phyloP scores from a whole-genome alignment of 2,113 vertebrate species.

The Oriolus oriolus region DNA sequence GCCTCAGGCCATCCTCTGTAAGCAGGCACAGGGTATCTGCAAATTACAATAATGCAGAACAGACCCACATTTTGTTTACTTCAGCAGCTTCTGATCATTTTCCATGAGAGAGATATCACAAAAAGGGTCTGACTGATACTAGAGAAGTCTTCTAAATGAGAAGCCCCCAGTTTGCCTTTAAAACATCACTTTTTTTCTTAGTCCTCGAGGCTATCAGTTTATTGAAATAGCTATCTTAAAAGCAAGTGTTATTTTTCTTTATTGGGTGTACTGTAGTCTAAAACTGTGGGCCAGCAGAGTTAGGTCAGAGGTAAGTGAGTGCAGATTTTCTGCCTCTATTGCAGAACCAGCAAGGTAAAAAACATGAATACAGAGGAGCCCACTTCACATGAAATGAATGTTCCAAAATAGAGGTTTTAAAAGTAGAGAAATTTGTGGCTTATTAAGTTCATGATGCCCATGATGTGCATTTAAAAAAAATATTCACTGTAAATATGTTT shows the following conservation, averaged over 20 bases:
- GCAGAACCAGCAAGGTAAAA: neutral
- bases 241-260: neutral
- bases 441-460: neutral
- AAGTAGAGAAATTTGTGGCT: neutral
- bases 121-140: neutral
- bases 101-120: neutral
- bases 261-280: neutral
- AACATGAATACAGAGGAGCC: neutral
- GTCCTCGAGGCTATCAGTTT: neutral
- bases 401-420: neutral
- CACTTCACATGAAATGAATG: neutral
- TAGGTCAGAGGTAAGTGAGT: neutral
- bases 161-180: neutral
- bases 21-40: neutral
- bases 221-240: neutral
- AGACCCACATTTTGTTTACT: slow-evolving; percentile 31
- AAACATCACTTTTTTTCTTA: neutral
- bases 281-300: neutral
- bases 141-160: neutral
- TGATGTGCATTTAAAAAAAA: neutral
- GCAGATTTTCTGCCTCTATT: neutral
- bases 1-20: neutral
- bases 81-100: slow-evolving; percentile 23
- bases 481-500: neutral
- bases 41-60: slow-evolving; percentile 42